Evolutionary conservation across 2,797 vertebrate species (phyloP), one percentile per base, ranked within the genome.

Genomic region (Typhlichthys subterraneus): DNA sequence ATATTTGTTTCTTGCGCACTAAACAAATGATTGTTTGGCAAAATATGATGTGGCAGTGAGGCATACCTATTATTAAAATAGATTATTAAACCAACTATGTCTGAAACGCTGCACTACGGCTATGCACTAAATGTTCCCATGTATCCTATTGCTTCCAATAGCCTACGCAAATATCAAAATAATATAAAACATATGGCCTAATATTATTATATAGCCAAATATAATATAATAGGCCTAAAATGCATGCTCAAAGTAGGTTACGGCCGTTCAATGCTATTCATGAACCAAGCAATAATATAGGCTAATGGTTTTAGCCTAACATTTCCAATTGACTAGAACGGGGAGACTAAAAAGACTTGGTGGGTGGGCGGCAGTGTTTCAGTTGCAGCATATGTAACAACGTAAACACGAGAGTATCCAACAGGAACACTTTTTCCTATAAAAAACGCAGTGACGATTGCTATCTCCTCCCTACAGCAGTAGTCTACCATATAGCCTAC

Each of bases 391-490:
- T 65, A 23, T 23, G 23, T 23, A 66, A 70, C 82, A 81, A 84
- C 79, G 82, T 86, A 89, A 90, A 90, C 87, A 91, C 75, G 81
- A 85, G 83, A 81, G 83, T 66, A 82, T 73, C 76, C 74, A 66
- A 75, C 72, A 80, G 73, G 86, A 77, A 83, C 65, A 62, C 79
- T 72, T 81, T 85, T 73, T 77, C 75, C 69, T 76, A 76, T 51
- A 45, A 70, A 75, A 74, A 74, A 79, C 77, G 81, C 86, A 65
- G 78, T 61, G 80, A 72, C 72, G 81, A 67, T 42, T 79, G 84
- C 76, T 81, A 46, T 86, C 82, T 86, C 84, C 85, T 87, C 85
- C 83, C 81, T 52, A 66, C 58, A 80, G 79, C 84, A 72, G 76
- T 79, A 4, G 23, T 29, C 23, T 29, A 54, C 77, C 79, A 79